Base-by-base conservation (phyloP, 2,113 vertebrate species). In the Cynopterus brachyotis region DNA sequence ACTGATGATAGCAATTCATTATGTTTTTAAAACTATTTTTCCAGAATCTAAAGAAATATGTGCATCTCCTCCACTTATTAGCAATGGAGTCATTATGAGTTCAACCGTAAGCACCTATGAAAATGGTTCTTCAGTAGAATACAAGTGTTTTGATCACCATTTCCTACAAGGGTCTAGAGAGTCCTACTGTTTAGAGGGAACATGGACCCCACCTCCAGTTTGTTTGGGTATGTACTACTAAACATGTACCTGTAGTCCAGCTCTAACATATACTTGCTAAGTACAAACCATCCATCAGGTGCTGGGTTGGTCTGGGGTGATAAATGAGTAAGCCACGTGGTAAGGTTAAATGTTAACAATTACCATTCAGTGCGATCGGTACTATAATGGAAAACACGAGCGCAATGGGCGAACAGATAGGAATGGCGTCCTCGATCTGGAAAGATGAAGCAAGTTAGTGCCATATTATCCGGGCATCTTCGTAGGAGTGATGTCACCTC, bases 221-320 rank as follows among this genome's bases (percentile, higher is more conserved):
- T 99, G 98, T 78, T 97, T 99, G 97, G 98, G 98, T 99, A 97
- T 5, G 98, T 94, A 59, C 26, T 72, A 9, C 59, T 37, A 47
- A 45, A 5, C 50, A 17, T 17, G 0, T 82, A 85, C 42, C 5
- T 35, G 0, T n/a, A 76, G 42, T 35, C 8, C 28, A 37, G 10
- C 28, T 53, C 3, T 70, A 20, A 62, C 30, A 37, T 9, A 8
- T 67, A 22, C 40, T 69, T 67, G 16, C 9, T 88, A 76, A 81
- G 62, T 19, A 2, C 35, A 73, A 55, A 30, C 17, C 64, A 9
- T 24, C 17, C 6, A 12, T 24, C 53, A 82, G n/a, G 45, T 86
- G 32, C 6, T 11, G 53, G 3, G 78, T 37, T 79, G 26, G 5
- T 35, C 8, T 42, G 80, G 59, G 32, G 30, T 20, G 50, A 3